Evolutionary conservation across 23 tunicate species (phyloP).

Genomic region (Trididemnum nubilum): DNA sequence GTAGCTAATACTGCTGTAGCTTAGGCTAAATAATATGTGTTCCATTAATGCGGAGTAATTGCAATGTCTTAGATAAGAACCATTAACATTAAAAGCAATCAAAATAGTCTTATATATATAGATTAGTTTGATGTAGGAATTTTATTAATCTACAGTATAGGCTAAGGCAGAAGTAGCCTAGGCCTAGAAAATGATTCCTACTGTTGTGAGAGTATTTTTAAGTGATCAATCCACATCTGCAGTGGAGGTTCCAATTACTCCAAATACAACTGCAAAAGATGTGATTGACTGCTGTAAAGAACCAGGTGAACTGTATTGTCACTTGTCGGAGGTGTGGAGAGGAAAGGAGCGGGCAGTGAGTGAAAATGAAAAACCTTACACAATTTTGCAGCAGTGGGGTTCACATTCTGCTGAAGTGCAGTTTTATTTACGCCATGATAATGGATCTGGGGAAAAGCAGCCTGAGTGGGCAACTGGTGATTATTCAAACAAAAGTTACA

Average conservation of each 20-base stretch:
- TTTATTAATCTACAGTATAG: too few species aligned
- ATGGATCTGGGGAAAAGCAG: background rate
- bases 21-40: too few species aligned
- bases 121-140: background rate
- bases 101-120: background rate
- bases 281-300: conserved; percentile 89
- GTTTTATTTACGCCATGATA: conserved; percentile 73
- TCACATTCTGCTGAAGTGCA: conserved; percentile 81
- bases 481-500: conserved; percentile 22
- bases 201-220: conserved; percentile 79
- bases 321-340: conserved; percentile 79
- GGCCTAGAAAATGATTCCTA: conserved; percentile 62
- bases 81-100: background rate
- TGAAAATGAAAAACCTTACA: conserved; percentile 84
- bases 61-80: too few species aligned
- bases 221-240: conserved; percentile 67
- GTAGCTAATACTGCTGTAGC: too few species aligned
- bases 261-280: conserved; percentile 89
- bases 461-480: conserved; percentile 43
- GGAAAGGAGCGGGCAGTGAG: conserved; percentile 83
- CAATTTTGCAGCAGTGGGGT: conserved; percentile 95
- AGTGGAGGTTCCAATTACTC: conserved; percentile 93
- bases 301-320: conserved; percentile 86
- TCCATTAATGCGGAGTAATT: too few species aligned
- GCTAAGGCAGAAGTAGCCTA: too few species aligned